Conservation (phyloP, 2,797 vertebrate species). For the Pitangus sulphuratus region DNA sequence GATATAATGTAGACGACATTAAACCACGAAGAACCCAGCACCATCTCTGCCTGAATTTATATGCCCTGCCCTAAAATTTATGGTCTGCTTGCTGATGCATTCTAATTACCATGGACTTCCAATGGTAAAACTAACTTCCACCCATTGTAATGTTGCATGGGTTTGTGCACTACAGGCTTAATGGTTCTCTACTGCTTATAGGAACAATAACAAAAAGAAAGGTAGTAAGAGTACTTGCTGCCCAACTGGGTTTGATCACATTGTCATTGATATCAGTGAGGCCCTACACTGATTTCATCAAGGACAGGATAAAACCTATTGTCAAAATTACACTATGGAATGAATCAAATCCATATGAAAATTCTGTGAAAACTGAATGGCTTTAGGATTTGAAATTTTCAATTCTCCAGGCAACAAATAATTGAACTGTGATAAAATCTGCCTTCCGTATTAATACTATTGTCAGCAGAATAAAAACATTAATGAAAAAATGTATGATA, state of each 20-base stretch:
- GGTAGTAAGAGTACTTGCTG: neutral
- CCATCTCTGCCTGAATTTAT: constrained; percentile 33
- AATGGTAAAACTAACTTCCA: constrained; percentile 46
- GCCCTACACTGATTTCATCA: neutral
- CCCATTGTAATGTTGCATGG: neutral
- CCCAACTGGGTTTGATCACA: neutral
- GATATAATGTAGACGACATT: neutral
- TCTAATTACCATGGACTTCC: constrained; percentile 55
- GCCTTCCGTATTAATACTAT: constrained; percentile 13
- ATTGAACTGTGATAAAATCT: constrained; percentile 8
- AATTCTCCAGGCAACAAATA: neutral
- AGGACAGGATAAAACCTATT: neutral
- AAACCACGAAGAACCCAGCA: neutral
- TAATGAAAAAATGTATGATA: neutral
- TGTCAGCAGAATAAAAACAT: constrained; percentile 44
- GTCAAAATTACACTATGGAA: neutral
- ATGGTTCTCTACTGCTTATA: neutral
- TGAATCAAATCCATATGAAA: constrained; percentile 51
- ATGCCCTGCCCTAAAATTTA: constrained; percentile 47
- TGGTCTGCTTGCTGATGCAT: constrained; percentile 25
- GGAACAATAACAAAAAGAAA: neutral
- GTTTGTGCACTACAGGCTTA: constrained; percentile 21
- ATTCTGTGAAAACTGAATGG: constrained; percentile 30
- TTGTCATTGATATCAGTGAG: neutral
- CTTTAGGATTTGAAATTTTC: constrained; percentile 3